Conservation (phyloP, 2,113 vertebrate species). For the Dasyprocta punctata region DNA sequence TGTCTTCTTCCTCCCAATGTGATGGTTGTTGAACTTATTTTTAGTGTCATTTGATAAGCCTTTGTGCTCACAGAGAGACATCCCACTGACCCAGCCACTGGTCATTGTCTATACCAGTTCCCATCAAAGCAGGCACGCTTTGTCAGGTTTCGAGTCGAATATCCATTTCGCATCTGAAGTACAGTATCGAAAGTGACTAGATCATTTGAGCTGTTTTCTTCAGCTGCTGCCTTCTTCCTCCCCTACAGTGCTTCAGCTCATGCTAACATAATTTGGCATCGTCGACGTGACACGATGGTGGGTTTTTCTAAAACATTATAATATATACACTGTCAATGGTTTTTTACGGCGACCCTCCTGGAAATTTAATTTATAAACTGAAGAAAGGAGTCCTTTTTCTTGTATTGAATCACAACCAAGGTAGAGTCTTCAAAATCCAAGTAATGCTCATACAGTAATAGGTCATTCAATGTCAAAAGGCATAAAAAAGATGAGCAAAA, state of each 20-base stretch:
- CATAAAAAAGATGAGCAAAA: slow-evolving; percentile 94
- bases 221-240: slow-evolving; percentile 93
- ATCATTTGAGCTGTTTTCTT: slow-evolving; percentile 98
- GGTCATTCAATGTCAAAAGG: slow-evolving; percentile 97
- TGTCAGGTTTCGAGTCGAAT: slow-evolving; percentile 99
- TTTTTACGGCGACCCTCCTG: slow-evolving; percentile 74
- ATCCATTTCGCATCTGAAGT: slow-evolving; percentile 97
- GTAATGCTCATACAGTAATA: slow-evolving; percentile 87
- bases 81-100: slow-evolving; percentile 99
- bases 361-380: slow-evolving; percentile 90
- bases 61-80: slow-evolving; percentile 94
- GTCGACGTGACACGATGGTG: slow-evolving; percentile 91
- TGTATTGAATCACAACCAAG: slow-evolving; percentile 76
- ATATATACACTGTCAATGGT: slow-evolving; percentile 87
- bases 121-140: slow-evolving; percentile 96
- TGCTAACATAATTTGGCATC: slow-evolving; percentile 94
- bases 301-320: slow-evolving; percentile 89
- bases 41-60: slow-evolving; percentile 99
- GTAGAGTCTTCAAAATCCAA: slow-evolving; percentile 82
- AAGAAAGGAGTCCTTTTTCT: slow-evolving; percentile 88
- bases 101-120: slow-evolving; percentile 99
- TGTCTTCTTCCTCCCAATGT: slow-evolving; percentile 90
- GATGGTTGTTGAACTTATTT: slow-evolving; percentile 99
- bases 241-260: slow-evolving; percentile 91
- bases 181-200: slow-evolving; percentile 99